These are phyloP conservation scores for Tamias sibiricus DNA, from an alignment of 2,113 vertebrate genomes.

Conservation along the genomic window DNA sequence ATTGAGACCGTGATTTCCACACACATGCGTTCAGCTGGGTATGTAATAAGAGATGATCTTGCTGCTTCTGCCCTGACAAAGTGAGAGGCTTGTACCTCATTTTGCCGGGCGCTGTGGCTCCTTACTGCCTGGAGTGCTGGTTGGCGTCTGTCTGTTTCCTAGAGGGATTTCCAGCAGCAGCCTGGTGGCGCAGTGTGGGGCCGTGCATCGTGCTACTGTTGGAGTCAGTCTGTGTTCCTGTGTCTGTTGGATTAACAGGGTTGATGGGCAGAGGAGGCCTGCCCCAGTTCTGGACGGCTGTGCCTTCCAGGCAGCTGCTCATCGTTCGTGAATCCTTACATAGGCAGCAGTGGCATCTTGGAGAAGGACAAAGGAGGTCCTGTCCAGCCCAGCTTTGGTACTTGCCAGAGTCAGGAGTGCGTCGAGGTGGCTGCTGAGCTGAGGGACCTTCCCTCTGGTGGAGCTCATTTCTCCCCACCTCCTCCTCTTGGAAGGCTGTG, in stretches of 20 bases:
- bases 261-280: neutral
- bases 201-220: fast-evolving
- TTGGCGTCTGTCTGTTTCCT: neutral
- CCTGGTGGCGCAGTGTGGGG: neutral
- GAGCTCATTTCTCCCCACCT: neutral
- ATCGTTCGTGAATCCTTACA: neutral
- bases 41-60: neutral
- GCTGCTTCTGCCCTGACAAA: neutral
- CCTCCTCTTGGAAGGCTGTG: neutral
- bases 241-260: neutral
- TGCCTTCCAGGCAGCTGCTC: neutral
- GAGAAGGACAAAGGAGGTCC: neutral
- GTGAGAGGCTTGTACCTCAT: neutral
- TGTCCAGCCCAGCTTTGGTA: neutral
- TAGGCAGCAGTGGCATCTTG: neutral
- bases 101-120: neutral
- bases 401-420: too few species aligned
- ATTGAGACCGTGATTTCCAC: too few species aligned
- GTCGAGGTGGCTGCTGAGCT: neutral
- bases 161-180: neutral
- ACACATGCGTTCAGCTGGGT: too few species aligned
- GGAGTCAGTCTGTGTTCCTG: neutral
- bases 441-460: neutral
- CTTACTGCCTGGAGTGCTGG: neutral
- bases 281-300: neutral